These are phyloP conservation scores for Xenopus tropicalis DNA, from an alignment of 2,113 vertebrate species.

Conservation along the genomic window DNA sequence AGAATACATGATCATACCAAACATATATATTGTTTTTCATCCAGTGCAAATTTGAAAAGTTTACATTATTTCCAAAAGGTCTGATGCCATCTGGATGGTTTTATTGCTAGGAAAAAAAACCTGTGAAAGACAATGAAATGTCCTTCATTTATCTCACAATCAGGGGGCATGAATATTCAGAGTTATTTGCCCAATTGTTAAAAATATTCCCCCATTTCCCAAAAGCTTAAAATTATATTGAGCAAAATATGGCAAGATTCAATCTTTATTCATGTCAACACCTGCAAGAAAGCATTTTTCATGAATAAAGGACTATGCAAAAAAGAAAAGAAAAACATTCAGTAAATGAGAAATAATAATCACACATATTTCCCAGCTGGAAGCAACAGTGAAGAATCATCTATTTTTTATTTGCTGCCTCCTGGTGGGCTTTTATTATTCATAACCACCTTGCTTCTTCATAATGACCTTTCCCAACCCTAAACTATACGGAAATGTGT, in stretches of 20 bases:
- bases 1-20: constrained; percentile 10
- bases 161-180: constrained; percentile 40
- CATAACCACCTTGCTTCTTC: constrained; percentile 8
- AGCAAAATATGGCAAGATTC: constrained; percentile 6
- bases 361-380: constrained; percentile 4
- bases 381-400: constrained; percentile 7
- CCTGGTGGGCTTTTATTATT: constrained; percentile 23
- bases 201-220: constrained; percentile 23
- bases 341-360: not conserved
- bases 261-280: constrained; percentile 30
- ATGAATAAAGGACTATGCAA: not conserved
- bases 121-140: constrained; percentile 26
- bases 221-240: constrained; percentile 13
- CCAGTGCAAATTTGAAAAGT: constrained; percentile 22
- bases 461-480: constrained; percentile 35
- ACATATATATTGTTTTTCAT: constrained; percentile 3
- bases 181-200: constrained; percentile 25
- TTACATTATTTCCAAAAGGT: constrained; percentile 26
- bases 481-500: constrained; percentile 18
- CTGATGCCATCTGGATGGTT: constrained; percentile 34
- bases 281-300: constrained; percentile 25
- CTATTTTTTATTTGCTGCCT: constrained; percentile 19
- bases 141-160: constrained; percentile 26
- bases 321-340: not conserved
- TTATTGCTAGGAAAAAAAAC: constrained; percentile 21